Base-by-base conservation (phyloP, 1,140 invertebrate species). In the Rhagoletis pomonella region DNA sequence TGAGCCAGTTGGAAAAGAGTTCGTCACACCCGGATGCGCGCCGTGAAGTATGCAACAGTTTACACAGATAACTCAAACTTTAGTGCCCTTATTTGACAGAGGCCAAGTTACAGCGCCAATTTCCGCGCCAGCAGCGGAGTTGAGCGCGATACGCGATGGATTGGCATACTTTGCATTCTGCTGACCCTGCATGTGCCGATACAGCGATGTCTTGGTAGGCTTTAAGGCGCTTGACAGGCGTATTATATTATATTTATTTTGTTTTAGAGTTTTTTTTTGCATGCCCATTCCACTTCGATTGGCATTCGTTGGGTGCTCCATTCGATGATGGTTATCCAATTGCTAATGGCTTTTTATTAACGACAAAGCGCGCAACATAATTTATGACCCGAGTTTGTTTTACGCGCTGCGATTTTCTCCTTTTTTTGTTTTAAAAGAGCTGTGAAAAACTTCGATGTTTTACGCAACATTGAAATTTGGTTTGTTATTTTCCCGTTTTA, bases 311-410 rank as follows among this genome's bases (percentile, higher is more conserved):
- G n/a, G n/a, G n/a, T n/a, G n/a, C n/a, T n/a, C n/a, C n/a, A n/a
- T n/a, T n/a, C n/a, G 65, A 39, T 44, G 67, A 7, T 12, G 67
- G 29, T 44, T 12, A 29, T 12, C 67, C 12, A 39, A 67, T 67
- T 67, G 65, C 67, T 73, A 73, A 73, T 73, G 67, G 67, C 67
- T 47, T 73, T 73, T 73, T 73, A 73, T 73, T 44, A 47, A 4
- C 67, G 10, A 44, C 67, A 73, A 73, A 73, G 17, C 39, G 67
- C 42, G 29, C 17, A 47, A 42, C 4, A 73, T 73, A 73, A 73
- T 73, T 73, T 73, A 73, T 73, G 42, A 12, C 42, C 29, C 44
- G 39, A 47, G 39, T 47, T 10, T 44, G 19, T 73, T 47, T 17
- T 67, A 42, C 29, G n/a, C 9, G 64, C 64, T n/a, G 7, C 6